Conservation (phyloP, 1,140 invertebrate species). For the Platyscapa corneri region DNA sequence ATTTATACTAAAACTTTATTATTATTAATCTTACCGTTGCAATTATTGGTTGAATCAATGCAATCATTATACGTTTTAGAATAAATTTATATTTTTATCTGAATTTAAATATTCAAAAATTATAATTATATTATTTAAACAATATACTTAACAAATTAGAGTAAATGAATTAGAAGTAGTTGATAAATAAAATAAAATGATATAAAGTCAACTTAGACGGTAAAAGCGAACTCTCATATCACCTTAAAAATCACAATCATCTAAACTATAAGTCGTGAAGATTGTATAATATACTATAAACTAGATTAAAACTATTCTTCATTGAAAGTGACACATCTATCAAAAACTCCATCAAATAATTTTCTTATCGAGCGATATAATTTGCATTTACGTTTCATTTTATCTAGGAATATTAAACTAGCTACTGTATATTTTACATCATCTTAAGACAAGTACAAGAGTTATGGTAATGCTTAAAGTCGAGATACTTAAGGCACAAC, state of each 20-base stretch:
- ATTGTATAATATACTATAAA: background rate
- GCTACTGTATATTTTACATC: slow-evolving; percentile 61
- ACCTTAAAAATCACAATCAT: slow-evolving; percentile 38
- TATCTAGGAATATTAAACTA: slow-evolving; percentile 57
- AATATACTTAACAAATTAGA: too few relatives aligned
- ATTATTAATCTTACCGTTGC: background rate
- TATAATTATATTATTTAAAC: too few relatives aligned
- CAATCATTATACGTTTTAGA: background rate
- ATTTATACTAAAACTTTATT: too few relatives aligned
- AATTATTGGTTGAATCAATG: background rate
- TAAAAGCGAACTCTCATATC: slow-evolving; percentile 13
- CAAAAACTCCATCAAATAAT: background rate
- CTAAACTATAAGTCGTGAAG: slow-evolving; percentile 20
- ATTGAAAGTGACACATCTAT: background rate
- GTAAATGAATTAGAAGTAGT: too few relatives aligned
- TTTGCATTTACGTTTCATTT: background rate
- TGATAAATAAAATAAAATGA: background rate
- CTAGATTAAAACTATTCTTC: background rate
- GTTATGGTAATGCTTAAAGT: slow-evolving; percentile 52
- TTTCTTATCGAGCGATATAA: background rate
- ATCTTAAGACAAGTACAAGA: slow-evolving; percentile 63
- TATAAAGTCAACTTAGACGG: background rate
- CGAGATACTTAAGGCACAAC: slow-evolving; percentile 52
- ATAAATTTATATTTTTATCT: background rate
- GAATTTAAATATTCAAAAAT: too few relatives aligned